A percentile compares a stretch with the other conserved stretches of the same genome.
Evolutionary conservation across 2,888 invertebrate genomes (phyloP).

Genomic region (Epiblema foenella): DNA sequence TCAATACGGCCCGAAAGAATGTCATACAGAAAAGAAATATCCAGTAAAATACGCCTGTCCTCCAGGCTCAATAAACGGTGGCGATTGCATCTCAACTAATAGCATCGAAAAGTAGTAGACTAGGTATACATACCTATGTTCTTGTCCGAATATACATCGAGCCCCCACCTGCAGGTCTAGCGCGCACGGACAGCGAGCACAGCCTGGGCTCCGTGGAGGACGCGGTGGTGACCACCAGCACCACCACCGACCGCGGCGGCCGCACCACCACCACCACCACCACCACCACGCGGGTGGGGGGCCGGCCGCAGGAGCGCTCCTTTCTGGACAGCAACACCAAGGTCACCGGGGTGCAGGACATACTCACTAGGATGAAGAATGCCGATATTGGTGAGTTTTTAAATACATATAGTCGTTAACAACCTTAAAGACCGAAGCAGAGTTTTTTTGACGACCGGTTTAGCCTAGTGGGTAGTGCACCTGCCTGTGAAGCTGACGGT

Average conservation of each 20-base stretch:
- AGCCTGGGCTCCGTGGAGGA: constrained; percentile 74
- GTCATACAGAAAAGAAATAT: too few relatives aligned
- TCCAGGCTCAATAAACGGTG: too few relatives aligned
- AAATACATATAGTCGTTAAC: too few relatives aligned
- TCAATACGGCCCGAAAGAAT: too few relatives aligned
- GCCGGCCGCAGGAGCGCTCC: constrained; percentile 73
- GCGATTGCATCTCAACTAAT: too few relatives aligned
- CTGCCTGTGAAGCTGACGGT: too few relatives aligned
- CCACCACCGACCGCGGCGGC: constrained; percentile 59
- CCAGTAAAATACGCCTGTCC: too few relatives aligned
- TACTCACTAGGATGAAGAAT: constrained; percentile 91
- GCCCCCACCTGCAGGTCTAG: constrained; percentile 56
- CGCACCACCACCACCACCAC: constrained; percentile 57
- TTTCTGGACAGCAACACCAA: constrained; percentile 90
- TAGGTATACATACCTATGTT: too few relatives aligned
- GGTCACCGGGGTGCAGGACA: constrained; percentile 90
- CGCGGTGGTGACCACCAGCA: constrained; percentile 57
- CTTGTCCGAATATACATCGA: neutral
- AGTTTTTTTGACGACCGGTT: too few relatives aligned
- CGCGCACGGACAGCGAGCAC: constrained; percentile 74
- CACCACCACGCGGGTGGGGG: constrained; percentile 47
- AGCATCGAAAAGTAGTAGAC: too few relatives aligned
- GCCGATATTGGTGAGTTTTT: constrained; percentile 86
- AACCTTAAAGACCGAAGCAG: too few relatives aligned
- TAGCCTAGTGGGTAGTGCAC: too few relatives aligned